A percentile compares a stretch with the other conserved stretches of the same genome.
Evolutionary conservation across 2,113 vertebrate genomes (phyloP).

Genomic region (Nothobranchius kuhntae): DNA sequence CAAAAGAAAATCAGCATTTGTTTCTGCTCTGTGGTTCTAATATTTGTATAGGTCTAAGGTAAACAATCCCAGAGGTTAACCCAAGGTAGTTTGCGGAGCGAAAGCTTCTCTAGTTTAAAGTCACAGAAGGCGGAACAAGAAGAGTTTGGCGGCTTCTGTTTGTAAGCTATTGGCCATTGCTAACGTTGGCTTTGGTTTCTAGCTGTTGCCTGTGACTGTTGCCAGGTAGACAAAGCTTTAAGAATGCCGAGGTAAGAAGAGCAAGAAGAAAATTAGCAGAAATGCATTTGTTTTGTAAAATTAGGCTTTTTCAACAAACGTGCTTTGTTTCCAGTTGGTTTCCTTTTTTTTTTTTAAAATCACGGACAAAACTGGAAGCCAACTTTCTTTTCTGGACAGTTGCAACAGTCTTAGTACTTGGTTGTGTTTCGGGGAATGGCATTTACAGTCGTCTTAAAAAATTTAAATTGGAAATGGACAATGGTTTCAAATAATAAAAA

Average conservation of each 20-base stretch:
- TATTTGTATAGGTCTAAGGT: constrained; percentile 96
- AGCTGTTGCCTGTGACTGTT: constrained; percentile 99
- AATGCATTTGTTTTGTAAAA: constrained; percentile 89
- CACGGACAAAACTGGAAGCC: constrained; percentile 92
- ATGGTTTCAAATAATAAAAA: constrained; percentile 37
- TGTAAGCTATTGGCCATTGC: constrained; percentile 99
- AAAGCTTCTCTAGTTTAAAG: constrained; percentile 97
- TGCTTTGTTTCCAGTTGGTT: constrained; percentile 69
- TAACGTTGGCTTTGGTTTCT: constrained; percentile 99
- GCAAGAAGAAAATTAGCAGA: constrained; percentile 91
- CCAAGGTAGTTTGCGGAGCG: constrained; percentile 95
- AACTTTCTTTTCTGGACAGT: constrained; percentile 69
- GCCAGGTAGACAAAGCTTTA: constrained; percentile 99
- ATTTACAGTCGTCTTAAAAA: constrained; percentile 95
- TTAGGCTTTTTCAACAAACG: constrained; percentile 90
- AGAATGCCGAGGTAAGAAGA: constrained; percentile 97
- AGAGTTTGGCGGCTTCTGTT: constrained; percentile 94
- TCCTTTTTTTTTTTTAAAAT: constrained; percentile 88
- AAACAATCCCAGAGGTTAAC: constrained; percentile 99
- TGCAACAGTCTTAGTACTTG: constrained; percentile 94
- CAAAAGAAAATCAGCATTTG: constrained; percentile 68
- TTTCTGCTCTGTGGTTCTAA: constrained; percentile 56
- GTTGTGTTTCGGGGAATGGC: constrained; percentile 88
- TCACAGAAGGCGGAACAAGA: constrained; percentile 95
- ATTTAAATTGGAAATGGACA: constrained; percentile 63